These are phyloP conservation scores for Silurus aristotelis DNA, from an alignment of 2,797 vertebrate species.

Conservation along the genomic window DNA sequence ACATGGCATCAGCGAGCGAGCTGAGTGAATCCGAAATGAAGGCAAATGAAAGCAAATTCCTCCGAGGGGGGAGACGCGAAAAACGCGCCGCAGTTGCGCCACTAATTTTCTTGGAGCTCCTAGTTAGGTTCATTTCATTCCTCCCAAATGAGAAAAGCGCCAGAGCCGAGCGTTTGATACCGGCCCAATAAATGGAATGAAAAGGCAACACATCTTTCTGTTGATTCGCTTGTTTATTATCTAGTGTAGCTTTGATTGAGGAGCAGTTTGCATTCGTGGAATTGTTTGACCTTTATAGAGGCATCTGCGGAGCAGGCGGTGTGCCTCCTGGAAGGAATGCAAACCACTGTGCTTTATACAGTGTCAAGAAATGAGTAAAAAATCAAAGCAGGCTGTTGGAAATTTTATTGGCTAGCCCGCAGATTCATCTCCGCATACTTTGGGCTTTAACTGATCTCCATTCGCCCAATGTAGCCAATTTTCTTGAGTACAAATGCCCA, in stretches of 20 bases:
- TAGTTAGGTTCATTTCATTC: slow-evolving; percentile 65
- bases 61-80: slow-evolving; percentile 56
- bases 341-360: slow-evolving; percentile 55
- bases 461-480: slow-evolving; percentile 58
- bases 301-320: slow-evolving; percentile 58
- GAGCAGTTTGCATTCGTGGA: slow-evolving; percentile 63
- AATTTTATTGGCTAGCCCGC: slow-evolving; percentile 54
- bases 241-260: slow-evolving; percentile 64
- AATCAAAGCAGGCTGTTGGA: slow-evolving; percentile 57
- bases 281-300: slow-evolving; percentile 65
- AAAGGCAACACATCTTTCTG: slow-evolving; percentile 64
- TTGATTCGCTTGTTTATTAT: slow-evolving; percentile 69
- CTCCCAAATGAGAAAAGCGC: slow-evolving; percentile 63
- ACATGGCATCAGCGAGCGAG: slow-evolving; percentile 60
- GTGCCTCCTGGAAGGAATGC: slow-evolving; percentile 51
- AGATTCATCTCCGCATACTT: slow-evolving; percentile 52
- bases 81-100: slow-evolving; percentile 46
- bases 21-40: slow-evolving; percentile 64
- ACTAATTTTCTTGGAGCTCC: slow-evolving; percentile 64
- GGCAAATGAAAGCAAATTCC: slow-evolving; percentile 67
- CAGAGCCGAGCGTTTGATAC: slow-evolving; percentile 54
- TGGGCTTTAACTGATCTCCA: slow-evolving; percentile 57
- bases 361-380: slow-evolving; percentile 57
- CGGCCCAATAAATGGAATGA: slow-evolving; percentile 59
- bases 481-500: slow-evolving; percentile 48